Conservation (phyloP, 92 coral and sea anemone genomes). For the Desmophyllum pertusum region DNA sequence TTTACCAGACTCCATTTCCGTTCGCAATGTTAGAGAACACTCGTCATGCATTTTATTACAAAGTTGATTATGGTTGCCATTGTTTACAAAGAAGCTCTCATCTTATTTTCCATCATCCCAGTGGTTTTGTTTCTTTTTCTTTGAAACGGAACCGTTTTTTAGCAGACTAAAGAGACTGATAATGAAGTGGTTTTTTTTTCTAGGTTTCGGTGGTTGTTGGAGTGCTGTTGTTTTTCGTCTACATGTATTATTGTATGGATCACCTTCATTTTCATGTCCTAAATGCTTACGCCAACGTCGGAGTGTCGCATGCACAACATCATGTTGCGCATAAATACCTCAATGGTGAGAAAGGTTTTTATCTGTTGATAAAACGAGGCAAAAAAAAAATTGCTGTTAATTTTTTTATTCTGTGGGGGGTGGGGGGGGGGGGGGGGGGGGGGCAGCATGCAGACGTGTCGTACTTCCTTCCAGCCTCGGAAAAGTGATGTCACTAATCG, state of each 20-base stretch:
- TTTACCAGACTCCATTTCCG: not conserved
- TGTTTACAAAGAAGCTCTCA: no score
- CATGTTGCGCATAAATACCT: conserved; percentile 97
- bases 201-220: conserved; percentile 91
- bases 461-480: no score
- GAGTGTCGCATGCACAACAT: conserved; percentile 96
- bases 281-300: conserved; percentile 89
- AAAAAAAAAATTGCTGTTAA: no score
- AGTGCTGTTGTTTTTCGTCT: conserved; percentile 87
- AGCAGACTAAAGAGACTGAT: no score
- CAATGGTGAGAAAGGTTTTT: conserved; percentile 60
- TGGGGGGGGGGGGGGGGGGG: no score
- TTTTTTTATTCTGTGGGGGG: not conserved
- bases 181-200: not conserved
- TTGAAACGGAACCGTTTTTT: not conserved
- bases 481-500: no score
- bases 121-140: not conserved
- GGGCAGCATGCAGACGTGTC: no score
- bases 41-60: no score
- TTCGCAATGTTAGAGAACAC: not conserved
- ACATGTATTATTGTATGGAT: conserved; percentile 95
- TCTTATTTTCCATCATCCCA: not conserved
- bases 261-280: conserved; percentile 97
- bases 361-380: no score
- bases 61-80: not conserved